Evolutionary conservation across 1,140 invertebrate genomes (phyloP).

Genomic region (Elysia chlorotica): DNA sequence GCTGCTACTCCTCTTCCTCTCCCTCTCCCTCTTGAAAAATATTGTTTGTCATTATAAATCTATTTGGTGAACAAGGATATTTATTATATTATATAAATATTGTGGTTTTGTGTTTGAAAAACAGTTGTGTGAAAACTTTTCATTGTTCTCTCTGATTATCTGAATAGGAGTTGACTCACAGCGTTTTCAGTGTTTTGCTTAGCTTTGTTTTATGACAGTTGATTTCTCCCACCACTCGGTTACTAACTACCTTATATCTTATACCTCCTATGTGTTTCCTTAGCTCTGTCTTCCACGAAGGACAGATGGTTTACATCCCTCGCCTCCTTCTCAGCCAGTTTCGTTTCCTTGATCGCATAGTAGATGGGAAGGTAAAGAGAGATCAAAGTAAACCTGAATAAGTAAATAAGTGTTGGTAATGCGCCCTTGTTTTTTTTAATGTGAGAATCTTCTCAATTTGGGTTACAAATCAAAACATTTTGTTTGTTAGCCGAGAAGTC

Average conservation of each 20-base stretch:
- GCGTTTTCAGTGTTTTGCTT: no score
- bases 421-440: neutral
- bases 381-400: neutral
- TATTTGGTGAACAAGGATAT: no score
- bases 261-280: constrained; percentile 5
- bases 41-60: no score
- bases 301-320: constrained; percentile 47
- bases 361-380: constrained; percentile 43
- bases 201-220: no score
- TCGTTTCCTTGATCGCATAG: constrained; percentile 49
- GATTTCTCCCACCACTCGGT: neutral
- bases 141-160: neutral
- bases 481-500: neutral
- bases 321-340: constrained; percentile 50
- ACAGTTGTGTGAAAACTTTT: neutral
- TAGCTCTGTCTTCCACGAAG: constrained; percentile 41
- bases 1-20: no score
- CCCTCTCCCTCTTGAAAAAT: no score
- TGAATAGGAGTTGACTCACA: neutral
- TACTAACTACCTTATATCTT: neutral
- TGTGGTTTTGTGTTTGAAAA: no score
- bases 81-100: no score
- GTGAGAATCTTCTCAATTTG: neutral
- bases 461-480: neutral
- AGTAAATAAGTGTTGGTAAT: neutral